A percentile compares a stretch with the other conserved stretches of the same genome.
phyloP scores from a whole-genome alignment of 1,140 invertebrate species.

The Drosophila kurseongensis region DNA sequence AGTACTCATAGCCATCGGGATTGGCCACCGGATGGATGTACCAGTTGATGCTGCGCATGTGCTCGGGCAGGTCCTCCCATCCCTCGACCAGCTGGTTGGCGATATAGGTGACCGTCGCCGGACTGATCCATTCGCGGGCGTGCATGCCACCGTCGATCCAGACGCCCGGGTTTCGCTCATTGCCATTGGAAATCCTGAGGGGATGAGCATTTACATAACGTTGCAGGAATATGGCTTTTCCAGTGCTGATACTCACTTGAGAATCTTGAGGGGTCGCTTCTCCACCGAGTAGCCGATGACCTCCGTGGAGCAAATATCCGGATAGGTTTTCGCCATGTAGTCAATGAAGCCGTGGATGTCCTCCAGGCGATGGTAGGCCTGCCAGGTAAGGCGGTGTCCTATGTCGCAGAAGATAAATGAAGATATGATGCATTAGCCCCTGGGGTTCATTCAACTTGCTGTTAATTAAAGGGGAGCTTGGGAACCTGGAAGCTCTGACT shows the following conservation, averaged over 20 bases:
- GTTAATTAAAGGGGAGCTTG: not conserved
- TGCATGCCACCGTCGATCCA: slow-evolving; percentile 93
- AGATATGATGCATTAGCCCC: slow-evolving; percentile 1
- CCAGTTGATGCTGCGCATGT: slow-evolving; percentile 93
- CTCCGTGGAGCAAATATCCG: slow-evolving; percentile 88
- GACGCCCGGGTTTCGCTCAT: slow-evolving; percentile 87
- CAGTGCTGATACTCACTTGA: slow-evolving; percentile 84
- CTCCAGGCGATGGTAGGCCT: slow-evolving; percentile 90
- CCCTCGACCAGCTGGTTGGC: slow-evolving; percentile 92
- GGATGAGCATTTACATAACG: too few species aligned
- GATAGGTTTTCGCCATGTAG: slow-evolving; percentile 90
- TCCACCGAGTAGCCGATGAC: slow-evolving; percentile 92
- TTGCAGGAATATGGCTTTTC: too few species aligned
- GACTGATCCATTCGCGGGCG: slow-evolving; percentile 96
- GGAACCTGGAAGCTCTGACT: not conserved
- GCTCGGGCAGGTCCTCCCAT: slow-evolving; percentile 87
- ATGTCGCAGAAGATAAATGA: not conserved
- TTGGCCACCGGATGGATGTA: slow-evolving; percentile 92
- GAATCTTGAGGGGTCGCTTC: slow-evolving; percentile 89
- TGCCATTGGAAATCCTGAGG: slow-evolving; percentile 88
- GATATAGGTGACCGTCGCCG: slow-evolving; percentile 93
- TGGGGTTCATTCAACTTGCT: slow-evolving; percentile 25
- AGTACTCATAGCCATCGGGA: slow-evolving; percentile 95
- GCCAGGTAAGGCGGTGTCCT: slow-evolving; percentile 93
- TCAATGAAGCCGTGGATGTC: slow-evolving; percentile 91